Base-by-base conservation (phyloP, 2,888 invertebrate species). In the Pantelozetes paolii region DNA sequence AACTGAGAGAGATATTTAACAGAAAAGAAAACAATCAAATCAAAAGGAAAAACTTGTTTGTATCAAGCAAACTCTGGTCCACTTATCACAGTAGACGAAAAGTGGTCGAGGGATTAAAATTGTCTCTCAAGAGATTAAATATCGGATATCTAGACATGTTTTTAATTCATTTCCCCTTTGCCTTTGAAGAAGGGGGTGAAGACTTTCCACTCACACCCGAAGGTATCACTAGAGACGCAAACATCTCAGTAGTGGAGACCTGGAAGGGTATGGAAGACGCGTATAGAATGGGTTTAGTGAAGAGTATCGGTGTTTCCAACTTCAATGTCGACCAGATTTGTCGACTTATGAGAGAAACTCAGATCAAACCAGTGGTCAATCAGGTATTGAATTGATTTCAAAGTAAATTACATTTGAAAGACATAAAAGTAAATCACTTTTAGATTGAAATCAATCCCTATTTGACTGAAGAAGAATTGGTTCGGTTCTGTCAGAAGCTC, bases 401-500 rank as follows among this genome's bases (percentile, higher is more conserved):
- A 2, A 45, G 2, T n/a, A 54, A 23, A 54, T 54, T 54, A 23
- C 2, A 23, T 54, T 28, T 11, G 2, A 11, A 54, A 54, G 15
- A 9, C n/a, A 9, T 48, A 9, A 15, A n/a, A 9, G 5, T 48
- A 15, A n/a, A 48, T 48, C n/a, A 42, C 15, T 15, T n/a, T n/a
- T 11, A 57, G 64, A 64, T 64, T 36, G 64, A 64, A 64, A n/a
- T 32, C 11, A 32, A 64, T 64, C 64, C 64, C 1, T 64, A 64
- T 40, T n/a, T 64, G 5, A 84, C 86, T 0, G 88, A 88, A 75
- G 91, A 97, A 73, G 95, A 94, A 80, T 99, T 99, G 0, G 89
- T 95, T 73, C 87, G 87, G 0, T 93, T 90, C 81, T 98, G 97
- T 81, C 90, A 95, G 81, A 94, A 92, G 82, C 94, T 96, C 84